Base-by-base conservation (phyloP, 2,888 invertebrate genomes). In the Ctena decussata region DNA sequence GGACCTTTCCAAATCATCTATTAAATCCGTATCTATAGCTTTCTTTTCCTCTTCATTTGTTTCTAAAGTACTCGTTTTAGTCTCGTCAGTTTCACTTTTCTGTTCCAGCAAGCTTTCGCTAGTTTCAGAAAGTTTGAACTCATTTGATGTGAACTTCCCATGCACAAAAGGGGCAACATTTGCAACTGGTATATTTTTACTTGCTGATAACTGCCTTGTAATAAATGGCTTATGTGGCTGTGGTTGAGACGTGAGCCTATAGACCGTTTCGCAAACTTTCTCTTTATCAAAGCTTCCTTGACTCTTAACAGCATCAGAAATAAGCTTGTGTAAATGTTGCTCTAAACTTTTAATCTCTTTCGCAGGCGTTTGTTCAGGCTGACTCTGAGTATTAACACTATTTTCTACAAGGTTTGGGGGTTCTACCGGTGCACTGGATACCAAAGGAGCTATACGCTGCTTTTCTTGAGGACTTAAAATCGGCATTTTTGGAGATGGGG, bases 401-500 rank as follows among this genome's bases (percentile, higher is more conserved):
- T 65, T 65, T 11, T 87, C 89, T 79, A 93, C 93, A 0, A 94
- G 88, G 21, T 90, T 90, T 35, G 94, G 94, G 0, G 94, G 94
- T 41, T 94, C 94, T 8, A 84, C 90, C 70, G 78, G 89, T 37
- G 75, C 86, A 12, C 81, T 92, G 72, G 83, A 89, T 32, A 84
- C 82, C 49, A 77, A 69, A 71, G 75, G 89, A 12, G 87, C 72
- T 79, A 86, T 57, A 79, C 85, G 87, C 32, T 90, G 86, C 53
- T 93, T 92, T 65, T 93, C 93, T 71, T 94, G 94, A 11, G 94
- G 94, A 84, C 94, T 94, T 35, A 94, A 82, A 65, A 93, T 94
- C 12, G 94, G 94, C 94, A 94, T 94, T 88, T 94, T 93, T 3
- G 94, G 94, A 41, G 94, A 94, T 18, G 93, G 87, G 8, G 93